Conservation (phyloP, 2,888 invertebrate genomes). For the Choreutis nemorana region DNA sequence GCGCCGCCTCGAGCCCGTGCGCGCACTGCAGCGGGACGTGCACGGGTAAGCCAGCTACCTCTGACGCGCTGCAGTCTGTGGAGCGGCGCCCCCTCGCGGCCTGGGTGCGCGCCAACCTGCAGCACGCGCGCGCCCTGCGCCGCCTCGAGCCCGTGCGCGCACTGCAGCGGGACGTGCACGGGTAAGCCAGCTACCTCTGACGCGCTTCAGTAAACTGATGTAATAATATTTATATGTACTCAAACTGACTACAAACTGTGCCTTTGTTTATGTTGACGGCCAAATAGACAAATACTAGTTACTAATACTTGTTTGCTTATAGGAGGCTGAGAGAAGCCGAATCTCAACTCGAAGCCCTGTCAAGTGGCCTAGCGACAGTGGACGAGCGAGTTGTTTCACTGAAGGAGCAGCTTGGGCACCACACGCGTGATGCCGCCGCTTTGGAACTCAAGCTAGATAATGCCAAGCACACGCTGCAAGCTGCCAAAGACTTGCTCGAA, state of each 20-base stretch:
- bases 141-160: no score
- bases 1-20: conserved; percentile 90
- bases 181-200: no score
- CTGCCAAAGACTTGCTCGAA: conserved; percentile 82
- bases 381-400: conserved; percentile 82
- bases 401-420: conserved; percentile 77
- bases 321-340: conserved; percentile 85
- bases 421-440: conserved; percentile 94
- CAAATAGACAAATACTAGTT: no score
- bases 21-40: conserved; percentile 61
- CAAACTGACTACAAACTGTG: no score
- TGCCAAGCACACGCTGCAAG: conserved; percentile 78
- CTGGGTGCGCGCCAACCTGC: no score
- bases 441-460: conserved; percentile 83
- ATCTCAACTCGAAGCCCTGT: conserved; percentile 79
- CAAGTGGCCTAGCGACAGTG: conserved; percentile 79
- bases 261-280: no score
- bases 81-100: no score
- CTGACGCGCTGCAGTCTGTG: no score
- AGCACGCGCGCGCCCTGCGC: no score
- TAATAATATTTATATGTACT: no score
- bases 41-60: conserved; percentile 44
- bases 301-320: conserved; percentile 11
- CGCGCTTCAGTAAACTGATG: no score
- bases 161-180: no score